Evolutionary conservation across 2,113 vertebrate species (phyloP), one percentile per base, ranked within the genome.

Genomic region (Haemorhous mexicanus): DNA sequence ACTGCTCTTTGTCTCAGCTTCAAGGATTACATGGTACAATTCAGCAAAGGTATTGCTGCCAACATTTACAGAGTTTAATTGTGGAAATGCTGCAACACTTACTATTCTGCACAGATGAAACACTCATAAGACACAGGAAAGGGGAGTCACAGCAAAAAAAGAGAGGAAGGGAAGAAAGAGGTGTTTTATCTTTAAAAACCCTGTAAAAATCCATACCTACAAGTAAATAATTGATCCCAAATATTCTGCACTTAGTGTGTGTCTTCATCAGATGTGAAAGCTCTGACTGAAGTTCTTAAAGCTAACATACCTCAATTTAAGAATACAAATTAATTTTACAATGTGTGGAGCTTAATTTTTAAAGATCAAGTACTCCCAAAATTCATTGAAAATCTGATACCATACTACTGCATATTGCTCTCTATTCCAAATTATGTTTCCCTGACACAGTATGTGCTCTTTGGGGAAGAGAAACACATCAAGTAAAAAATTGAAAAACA

Each of bases 351-450:
- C 33, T 64, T 61, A 23, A 16, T 22, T 93, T 76, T 64, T 59
- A 44, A 95, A 52, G 26, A 93, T 23, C 61, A 74, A 63, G 8
- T 70, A 27, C 20, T 91, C 49, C 26, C 41, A 72, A 87, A 89
- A 79, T 72, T 79, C 11, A 79, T 43, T 82, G 62, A 85, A 91
- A 78, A 49, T 81, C 78, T 68, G 24, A 46, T 46, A 52, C 18
- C 0, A 0, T 49, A 43, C 11, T 21, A 6, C 43, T 76, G 28
- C 19, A 49, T 73, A 68, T n/a, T 79, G 20, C 1, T 1, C 19
- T 85, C 10, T 72, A 7, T 84, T 89, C 41, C 59, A n/a, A 87
- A 22, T 28, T 37, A 76, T 53, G 14, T 41, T 93, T 68, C 13
- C 14, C 4, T 3, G 11, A 47, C 26, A 53, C 18, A 64, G 8